A percentile compares a stretch with the other conserved stretches of the same genome.
Evolutionary conservation across 2,888 invertebrate genomes (phyloP).

Genomic region (Cheilosia vernalis): DNA sequence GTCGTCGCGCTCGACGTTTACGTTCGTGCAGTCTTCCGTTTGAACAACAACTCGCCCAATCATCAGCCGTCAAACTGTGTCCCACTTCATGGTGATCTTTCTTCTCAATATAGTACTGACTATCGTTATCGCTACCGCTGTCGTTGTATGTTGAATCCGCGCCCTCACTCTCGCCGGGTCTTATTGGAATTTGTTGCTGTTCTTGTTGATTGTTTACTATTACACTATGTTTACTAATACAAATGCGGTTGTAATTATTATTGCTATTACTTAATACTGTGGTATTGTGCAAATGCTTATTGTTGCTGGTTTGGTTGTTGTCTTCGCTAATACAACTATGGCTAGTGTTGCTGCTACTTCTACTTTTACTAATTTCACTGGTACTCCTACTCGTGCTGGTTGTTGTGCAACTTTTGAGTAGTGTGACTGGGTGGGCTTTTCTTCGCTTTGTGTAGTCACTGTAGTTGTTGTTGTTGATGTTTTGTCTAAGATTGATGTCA

Average conservation of each 20-base stretch:
- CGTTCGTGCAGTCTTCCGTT: constrained; percentile 81
- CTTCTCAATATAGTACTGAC: constrained; percentile 48
- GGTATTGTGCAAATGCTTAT: constrained; percentile 70
- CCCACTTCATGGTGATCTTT: constrained; percentile 9
- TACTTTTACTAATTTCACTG: constrained; percentile 53
- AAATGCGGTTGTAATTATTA: constrained; percentile 63
- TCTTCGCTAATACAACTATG: constrained; percentile 61
- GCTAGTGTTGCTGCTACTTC: constrained; percentile 70
- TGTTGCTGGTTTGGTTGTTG: constrained; percentile 64
- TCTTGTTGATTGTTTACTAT: constrained; percentile 74
- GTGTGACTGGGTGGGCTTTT: constrained; percentile 44
- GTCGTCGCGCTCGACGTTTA: constrained; percentile 80
- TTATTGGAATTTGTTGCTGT: constrained; percentile 54
- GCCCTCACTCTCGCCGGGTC: not conserved
- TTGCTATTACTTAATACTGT: constrained; percentile 69
- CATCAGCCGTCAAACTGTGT: constrained; percentile 19
- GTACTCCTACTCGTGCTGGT: constrained; percentile 52
- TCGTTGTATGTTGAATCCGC: constrained; percentile 68
- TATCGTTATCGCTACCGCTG: constrained; percentile 58
- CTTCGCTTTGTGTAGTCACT: constrained; percentile 71
- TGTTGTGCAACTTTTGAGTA: constrained; percentile 31
- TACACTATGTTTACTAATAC: constrained; percentile 58
- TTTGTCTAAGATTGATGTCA: constrained; percentile 43
- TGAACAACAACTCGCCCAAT: constrained; percentile 67
- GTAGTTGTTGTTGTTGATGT: constrained; percentile 73